Conservation (phyloP, 30 jellyfish, hydroid and myxozoan genomes). For the Haliclystus octoradiatus region DNA sequence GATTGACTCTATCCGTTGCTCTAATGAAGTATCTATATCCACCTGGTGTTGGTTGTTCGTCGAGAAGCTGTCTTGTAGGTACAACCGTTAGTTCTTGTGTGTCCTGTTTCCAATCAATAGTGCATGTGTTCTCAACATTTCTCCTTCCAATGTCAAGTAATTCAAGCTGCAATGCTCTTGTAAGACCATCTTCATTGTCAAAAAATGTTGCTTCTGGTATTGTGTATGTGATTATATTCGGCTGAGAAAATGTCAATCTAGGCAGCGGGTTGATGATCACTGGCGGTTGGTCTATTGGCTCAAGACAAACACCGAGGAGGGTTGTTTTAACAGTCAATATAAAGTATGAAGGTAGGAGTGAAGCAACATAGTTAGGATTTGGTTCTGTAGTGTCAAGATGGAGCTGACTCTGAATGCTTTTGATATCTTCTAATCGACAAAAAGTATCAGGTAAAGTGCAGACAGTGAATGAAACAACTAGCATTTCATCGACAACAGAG, state of each 20-base stretch:
- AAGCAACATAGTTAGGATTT: background rate
- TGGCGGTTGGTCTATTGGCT: background rate
- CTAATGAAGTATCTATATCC: background rate
- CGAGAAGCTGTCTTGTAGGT: background rate
- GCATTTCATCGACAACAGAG: background rate
- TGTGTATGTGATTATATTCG: background rate
- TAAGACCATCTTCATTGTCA: slow-evolving; percentile 28
- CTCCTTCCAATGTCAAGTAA: background rate
- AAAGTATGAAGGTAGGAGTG: background rate
- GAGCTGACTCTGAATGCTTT: background rate
- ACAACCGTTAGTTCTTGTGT: background rate
- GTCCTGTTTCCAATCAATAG: background rate
- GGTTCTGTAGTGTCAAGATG: background rate
- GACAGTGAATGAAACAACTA: background rate
- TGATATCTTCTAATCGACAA: background rate
- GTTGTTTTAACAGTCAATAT: background rate
- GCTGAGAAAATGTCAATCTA: background rate
- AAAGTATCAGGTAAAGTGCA: background rate
- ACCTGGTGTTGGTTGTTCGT: background rate
- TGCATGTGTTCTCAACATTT: background rate
- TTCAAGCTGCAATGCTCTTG: slow-evolving; percentile 14
- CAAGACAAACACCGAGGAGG: background rate
- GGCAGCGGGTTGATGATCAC: background rate
- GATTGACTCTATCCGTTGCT: background rate
- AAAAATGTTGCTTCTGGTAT: slow-evolving; percentile 26